Evolutionary conservation across 2,113 vertebrate genomes (phyloP).

Genomic region (Ptilonorhynchus violaceus): DNA sequence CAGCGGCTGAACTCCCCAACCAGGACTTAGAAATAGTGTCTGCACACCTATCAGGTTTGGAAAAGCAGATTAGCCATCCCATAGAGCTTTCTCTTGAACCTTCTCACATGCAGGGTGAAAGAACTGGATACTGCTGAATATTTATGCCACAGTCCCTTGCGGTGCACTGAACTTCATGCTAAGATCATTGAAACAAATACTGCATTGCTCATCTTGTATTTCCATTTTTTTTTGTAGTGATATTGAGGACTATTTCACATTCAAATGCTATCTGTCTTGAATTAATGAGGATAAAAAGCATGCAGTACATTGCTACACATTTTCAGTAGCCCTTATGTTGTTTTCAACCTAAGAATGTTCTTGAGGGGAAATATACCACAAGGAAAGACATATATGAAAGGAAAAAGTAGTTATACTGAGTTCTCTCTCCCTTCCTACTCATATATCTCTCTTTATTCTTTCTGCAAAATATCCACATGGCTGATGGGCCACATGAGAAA

Average conservation of each 20-base stretch:
- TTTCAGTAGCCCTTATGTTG: constrained; percentile 39
- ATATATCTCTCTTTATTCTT: background rate
- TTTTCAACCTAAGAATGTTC: constrained; percentile 22
- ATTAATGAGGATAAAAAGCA: constrained; percentile 19
- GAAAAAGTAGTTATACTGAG: background rate
- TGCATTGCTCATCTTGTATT: background rate
- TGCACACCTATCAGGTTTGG: background rate
- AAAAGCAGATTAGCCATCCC: background rate
- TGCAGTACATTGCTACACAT: background rate
- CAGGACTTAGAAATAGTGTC: background rate
- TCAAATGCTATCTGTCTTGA: constrained; percentile 6
- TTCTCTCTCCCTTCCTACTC: background rate
- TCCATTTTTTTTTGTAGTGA: background rate
- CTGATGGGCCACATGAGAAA: background rate
- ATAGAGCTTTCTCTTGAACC: background rate
- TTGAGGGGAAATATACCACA: background rate
- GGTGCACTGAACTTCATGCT: background rate
- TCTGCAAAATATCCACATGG: background rate
- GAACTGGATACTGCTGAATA: background rate
- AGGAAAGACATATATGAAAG: background rate
- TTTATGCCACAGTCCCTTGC: background rate
- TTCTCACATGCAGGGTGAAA: background rate
- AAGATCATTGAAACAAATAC: background rate
- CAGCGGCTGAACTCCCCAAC: background rate
- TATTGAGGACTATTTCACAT: constrained; percentile 12